Base-by-base conservation (phyloP, 2,113 vertebrate species). In the Pachycephala philippinensis region DNA sequence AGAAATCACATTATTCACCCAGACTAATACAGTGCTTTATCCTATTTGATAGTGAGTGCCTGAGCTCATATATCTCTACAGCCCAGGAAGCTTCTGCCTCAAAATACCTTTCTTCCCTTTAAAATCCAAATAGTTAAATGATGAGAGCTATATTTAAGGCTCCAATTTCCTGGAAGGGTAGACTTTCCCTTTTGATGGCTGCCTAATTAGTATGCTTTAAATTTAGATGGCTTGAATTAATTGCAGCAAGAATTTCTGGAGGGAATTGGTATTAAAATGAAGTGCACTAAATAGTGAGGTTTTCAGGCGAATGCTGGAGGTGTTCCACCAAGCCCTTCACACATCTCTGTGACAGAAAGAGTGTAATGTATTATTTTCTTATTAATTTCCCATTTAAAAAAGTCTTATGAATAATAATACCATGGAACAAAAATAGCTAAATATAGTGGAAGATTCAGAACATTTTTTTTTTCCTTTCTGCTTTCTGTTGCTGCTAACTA, bases 141-240 rank as follows among this genome's bases (percentile, higher is more conserved):
- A 94, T 88, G 37, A 95, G 68, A 87, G 82, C 87, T 93, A 92
- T 95, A 96, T 97, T 97, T 96, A 96, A 98, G 54, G 15, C 37
- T 90, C 49, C 42, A 57, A 18, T 95, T 98, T 97, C 96, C 96
- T 97, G 94, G 92, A 97, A 97, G 87, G 90, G 68, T 72, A 89
- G 77, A 63, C 79, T 97, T 97, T 95, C 37, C 57, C 75, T 94
- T 96, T 87, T 95, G 79, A 96, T 53, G 81, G 78, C 90, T 96
- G 90, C 88, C 80, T 97, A 97, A 98, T 98, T 97, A 94, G 87
- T 91, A 91, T 95, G 95, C 83, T 96, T 97, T 97, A 97, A 97
- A 97, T 97, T 98, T 97, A 96, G 87, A 96, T 95, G 93, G 47
- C 42, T 93, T 77, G 77, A 97, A 98, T 97, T 97, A 98, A 97